Evolutionary conservation across 2,797 vertebrate genomes (phyloP), one percentile per base, ranked within the genome.

Genomic region (Lithobates pipiens): DNA sequence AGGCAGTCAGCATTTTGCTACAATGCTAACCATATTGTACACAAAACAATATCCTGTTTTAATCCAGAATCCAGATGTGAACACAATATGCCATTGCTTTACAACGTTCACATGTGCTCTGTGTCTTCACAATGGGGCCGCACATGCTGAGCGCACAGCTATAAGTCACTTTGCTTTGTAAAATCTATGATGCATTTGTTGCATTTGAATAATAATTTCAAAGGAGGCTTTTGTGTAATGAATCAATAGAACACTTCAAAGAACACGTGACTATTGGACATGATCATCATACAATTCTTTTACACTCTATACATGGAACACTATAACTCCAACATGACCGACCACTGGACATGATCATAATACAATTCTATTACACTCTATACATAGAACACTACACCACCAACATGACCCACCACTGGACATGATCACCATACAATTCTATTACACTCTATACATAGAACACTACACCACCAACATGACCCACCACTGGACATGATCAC

Each of bases 31-130:
- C 72, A 68, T 50, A 75, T 81, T 65, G 71, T 75, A 82, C 18
- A 76, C 73, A 69, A 25, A 6, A 76, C 71, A 83, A 68, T 75
- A 83, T 83, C 75, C 83, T 27, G 75, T 76, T 25, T 32, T 78
- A 69, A 78, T 84, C 75, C 68, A 78, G 50, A 77, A 84, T 65
- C 68, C 83, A 84, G 65, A 72, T 78, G 71, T 82, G 80, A 21
- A 25, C 21, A 83, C 81, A 76, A 74, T 82, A 75, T 67, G 71
- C 80, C 71, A 13, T 1, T 10, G 71, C 74, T 75, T 63, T 34
- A 34, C 32, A 81, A 65, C 16, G 27, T 80, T 25, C 77, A 70
- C 8, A 81, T n/a, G 13, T 63, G 32, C 29, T 15, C 29, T 5
- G 15, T 25, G 70, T n/a, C 50, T 72, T 15, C 69, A 81, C 29